Base-by-base conservation (phyloP, 2,113 vertebrate genomes). In the Thermophis baileyi region DNA sequence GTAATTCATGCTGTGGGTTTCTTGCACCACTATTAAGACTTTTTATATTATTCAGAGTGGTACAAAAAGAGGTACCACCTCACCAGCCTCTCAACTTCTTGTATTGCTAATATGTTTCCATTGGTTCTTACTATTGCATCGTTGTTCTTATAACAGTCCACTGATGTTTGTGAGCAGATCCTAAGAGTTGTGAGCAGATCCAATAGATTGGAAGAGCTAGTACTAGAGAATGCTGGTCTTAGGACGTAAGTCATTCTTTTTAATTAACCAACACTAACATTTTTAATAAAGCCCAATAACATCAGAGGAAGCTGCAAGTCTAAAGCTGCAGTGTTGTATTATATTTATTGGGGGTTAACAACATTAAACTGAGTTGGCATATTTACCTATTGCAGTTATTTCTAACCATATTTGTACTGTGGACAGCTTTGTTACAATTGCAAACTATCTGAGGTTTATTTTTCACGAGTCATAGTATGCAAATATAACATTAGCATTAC, bases 141-240 rank as follows among this genome's bases (percentile, higher is more conserved):
- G 81, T 96, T 96, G 95, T 95, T 96, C 95, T 60, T 94, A 93
- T 97, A 95, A 16, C 95, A 99, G 99, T 99, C 99, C 95, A 93
- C 98, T 95, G 99, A 99, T 95, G 98, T 99, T 97, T 99, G 98
- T 92, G 99, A 99, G 93, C 99, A 99, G 98, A 99, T 99, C 93
- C 97, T 99, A 94, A 97, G 98, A 47, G 98, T 99, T 91, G 98
- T 99, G 95, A 98, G 98, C 94, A 98, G 99, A 95, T 99, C 99
- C 95, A 98, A 94, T 96, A 98, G 98, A 53, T 96, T 99, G 94
- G 99, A 99, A 96, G 99, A 99, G 88, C 91, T 99, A 96, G 98
- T 99, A 88, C 95, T 99, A 97, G 99, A 99, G 97, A 99, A 99
- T 47, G 99, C 99, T 18, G 99, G 99, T 94, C 98, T 99, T 93